A percentile compares a stretch with the other conserved stretches of the same genome.
phyloP scores from a whole-genome alignment of 2,888 invertebrate genomes.

The Crepidodera aurea region DNA sequence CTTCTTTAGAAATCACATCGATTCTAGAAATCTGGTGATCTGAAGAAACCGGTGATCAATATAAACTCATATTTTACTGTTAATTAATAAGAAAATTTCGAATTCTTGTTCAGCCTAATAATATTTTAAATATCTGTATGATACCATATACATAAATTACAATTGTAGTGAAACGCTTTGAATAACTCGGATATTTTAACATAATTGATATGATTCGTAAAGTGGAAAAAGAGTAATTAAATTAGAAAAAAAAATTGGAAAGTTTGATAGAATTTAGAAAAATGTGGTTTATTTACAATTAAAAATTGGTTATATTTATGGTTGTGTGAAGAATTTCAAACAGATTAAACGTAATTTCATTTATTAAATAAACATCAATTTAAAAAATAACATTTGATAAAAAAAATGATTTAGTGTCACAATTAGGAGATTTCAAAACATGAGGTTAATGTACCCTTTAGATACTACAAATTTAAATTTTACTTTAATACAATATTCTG shows the following conservation, averaged over 20 bases:
- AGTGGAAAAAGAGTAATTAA: neutral
- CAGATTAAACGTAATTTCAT: no score
- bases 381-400: neutral
- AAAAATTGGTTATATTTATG: no score
- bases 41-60: constrained; percentile 8
- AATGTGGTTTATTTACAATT: no score
- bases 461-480: constrained; percentile 9
- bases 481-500: constrained; percentile 1
- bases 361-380: neutral
- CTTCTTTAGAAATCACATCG: constrained; percentile 6
- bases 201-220: neutral
- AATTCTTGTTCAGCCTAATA: constrained; percentile 7
- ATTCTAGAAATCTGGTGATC: constrained; percentile 12
- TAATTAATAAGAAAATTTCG: constrained; percentile 12
- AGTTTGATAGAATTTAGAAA: neutral
- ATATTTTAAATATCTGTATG: constrained; percentile 9
- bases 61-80: constrained; percentile 8
- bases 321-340: no score
- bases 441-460: constrained; percentile 4
- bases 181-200: neutral
- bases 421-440: constrained; percentile 5
- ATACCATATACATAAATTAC: neutral
- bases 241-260: neutral
- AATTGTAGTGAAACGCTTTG: neutral
- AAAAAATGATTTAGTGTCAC: neutral